These are phyloP conservation scores for Myotis vivesi DNA, from an alignment of 2,797 vertebrate species.

Conservation along the genomic window DNA sequence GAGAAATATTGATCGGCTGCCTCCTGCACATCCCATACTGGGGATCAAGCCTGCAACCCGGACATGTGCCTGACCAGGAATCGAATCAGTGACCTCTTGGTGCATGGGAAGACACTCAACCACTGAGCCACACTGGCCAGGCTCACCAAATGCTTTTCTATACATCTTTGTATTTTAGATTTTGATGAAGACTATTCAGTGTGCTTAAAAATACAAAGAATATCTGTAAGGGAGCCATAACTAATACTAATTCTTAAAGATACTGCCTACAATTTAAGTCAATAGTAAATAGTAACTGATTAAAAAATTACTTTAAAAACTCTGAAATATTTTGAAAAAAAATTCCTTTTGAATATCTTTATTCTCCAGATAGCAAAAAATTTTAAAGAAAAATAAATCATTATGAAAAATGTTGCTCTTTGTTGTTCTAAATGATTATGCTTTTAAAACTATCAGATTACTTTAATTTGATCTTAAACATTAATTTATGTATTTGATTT, in stretches of 20 bases:
- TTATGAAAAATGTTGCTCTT: neutral
- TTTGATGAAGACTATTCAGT: slow-evolving; percentile 6
- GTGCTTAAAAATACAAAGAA: slow-evolving; percentile 23
- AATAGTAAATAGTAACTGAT: neutral
- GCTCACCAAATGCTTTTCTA: neutral
- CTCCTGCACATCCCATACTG: too few relatives aligned
- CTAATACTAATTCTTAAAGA: neutral
- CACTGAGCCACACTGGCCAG: too few relatives aligned
- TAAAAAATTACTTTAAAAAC: slow-evolving; percentile 16
- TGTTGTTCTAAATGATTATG: neutral
- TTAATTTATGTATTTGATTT: neutral
- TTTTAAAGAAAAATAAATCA: neutral
- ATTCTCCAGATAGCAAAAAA: slow-evolving; percentile 37
- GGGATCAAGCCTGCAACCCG: too few relatives aligned
- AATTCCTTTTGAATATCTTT: neutral
- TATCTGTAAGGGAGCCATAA: neutral
- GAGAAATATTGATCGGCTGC: too few relatives aligned
- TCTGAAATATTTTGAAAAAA: neutral
- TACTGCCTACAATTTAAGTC: slow-evolving; percentile 20
- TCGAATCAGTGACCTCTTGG: too few relatives aligned
- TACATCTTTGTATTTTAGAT: slow-evolving; percentile 38
- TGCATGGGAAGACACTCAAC: too few relatives aligned
- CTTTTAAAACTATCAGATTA: neutral
- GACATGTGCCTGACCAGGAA: too few relatives aligned
- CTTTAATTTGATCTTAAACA: neutral